Conservation (phyloP, 2,888 invertebrate genomes). For the Pyralis farinalis region DNA sequence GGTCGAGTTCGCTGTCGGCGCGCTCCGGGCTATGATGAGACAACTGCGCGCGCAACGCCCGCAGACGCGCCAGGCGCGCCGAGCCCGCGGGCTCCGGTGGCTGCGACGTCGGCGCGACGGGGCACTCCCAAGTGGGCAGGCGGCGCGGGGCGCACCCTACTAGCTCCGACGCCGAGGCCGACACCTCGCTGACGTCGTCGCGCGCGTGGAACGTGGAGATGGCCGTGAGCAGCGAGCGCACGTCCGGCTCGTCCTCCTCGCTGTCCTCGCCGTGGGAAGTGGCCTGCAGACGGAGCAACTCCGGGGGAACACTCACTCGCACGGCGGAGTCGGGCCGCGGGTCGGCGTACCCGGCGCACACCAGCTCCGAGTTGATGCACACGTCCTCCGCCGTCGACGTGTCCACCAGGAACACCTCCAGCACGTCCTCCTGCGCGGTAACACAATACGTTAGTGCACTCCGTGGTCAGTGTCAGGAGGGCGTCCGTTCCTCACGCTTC, state of each 20-base stretch:
- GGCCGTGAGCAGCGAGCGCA: slow-evolving; percentile 12
- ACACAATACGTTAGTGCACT: too few relatives aligned
- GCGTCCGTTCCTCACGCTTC: too few relatives aligned
- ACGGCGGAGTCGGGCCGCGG: slow-evolving; percentile 39
- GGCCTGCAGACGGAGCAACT: slow-evolving; percentile 21
- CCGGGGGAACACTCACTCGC: slow-evolving; percentile 40
- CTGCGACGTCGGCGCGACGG: slow-evolving; percentile 2
- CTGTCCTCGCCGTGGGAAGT: slow-evolving; percentile 10
- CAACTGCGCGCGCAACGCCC: background rate
- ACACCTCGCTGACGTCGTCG: slow-evolving; percentile 33
- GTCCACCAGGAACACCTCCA: slow-evolving; percentile 75
- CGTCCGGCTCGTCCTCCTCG: slow-evolving; percentile 10
- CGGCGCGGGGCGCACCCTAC: slow-evolving; percentile 33
- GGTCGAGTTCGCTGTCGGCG: too few relatives aligned
- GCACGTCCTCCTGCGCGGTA: slow-evolving; percentile 34
- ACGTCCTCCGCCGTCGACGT: slow-evolving; percentile 66
- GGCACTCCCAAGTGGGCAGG: slow-evolving; percentile 36
- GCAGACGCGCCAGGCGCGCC: background rate
- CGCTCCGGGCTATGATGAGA: too few relatives aligned
- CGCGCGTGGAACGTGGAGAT: slow-evolving; percentile 10
- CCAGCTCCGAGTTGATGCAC: slow-evolving; percentile 68
- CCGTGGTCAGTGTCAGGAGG: too few relatives aligned
- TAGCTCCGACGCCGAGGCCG: slow-evolving; percentile 49
- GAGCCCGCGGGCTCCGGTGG: too few relatives aligned
- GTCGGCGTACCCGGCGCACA: slow-evolving; percentile 73